A percentile compares a stretch with the other conserved stretches of the same genome.
Conservation (phyloP, 2,888 invertebrate species). For the Idaea aversata region DNA sequence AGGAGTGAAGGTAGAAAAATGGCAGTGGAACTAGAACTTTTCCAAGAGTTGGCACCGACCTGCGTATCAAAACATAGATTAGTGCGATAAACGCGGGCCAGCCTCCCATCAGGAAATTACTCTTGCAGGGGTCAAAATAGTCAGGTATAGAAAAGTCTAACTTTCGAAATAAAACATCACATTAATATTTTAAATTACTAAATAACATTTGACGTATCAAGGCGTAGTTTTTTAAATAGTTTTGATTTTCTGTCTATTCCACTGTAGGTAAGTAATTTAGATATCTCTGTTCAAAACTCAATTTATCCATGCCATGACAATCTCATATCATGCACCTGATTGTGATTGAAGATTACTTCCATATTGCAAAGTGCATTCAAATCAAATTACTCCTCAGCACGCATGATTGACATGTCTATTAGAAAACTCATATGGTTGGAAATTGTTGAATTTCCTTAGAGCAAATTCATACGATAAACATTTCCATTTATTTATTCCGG, state of each 20-base stretch:
- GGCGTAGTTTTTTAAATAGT: neutral
- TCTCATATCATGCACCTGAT: neutral
- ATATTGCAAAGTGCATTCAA: neutral
- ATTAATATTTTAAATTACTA: too few species aligned
- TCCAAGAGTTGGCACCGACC: too few species aligned
- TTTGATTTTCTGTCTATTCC: neutral
- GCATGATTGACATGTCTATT: neutral
- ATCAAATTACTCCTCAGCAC: neutral
- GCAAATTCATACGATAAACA: neutral
- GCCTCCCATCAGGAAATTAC: too few species aligned
- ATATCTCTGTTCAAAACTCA: neutral
- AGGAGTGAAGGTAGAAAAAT: too few species aligned
- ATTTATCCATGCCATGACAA: neutral
- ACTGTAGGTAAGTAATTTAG: neutral
- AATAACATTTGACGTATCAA: neutral
- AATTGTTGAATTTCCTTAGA: neutral
- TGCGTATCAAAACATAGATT: too few species aligned
- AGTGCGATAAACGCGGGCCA: too few species aligned
- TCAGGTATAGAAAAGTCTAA: too few species aligned
- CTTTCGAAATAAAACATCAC: too few species aligned
- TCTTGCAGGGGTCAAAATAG: too few species aligned
- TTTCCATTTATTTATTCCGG: too few species aligned
- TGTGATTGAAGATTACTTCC: neutral
- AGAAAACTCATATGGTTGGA: neutral
- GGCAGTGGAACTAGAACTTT: too few species aligned